Conservation (phyloP, 2,113 vertebrate genomes). For the Nothocercus julius region DNA sequence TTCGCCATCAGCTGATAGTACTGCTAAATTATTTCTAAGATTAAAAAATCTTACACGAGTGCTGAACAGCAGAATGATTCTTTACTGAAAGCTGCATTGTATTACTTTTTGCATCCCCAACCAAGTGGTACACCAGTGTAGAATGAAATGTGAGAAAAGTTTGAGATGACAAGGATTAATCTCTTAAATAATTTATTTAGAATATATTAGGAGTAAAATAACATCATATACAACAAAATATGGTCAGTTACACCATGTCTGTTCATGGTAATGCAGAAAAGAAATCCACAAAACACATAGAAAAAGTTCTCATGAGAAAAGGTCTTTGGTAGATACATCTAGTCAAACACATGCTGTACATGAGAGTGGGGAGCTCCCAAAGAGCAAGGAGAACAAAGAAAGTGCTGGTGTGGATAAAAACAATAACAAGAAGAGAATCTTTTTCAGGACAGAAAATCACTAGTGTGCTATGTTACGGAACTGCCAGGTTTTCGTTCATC, state of each 20-base stretch:
- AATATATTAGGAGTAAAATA: slow-evolving; percentile 78
- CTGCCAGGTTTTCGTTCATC: background rate
- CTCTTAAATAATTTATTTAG: slow-evolving; percentile 79
- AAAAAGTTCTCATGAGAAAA: slow-evolving; percentile 41
- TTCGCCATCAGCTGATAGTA: background rate
- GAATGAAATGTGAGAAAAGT: background rate
- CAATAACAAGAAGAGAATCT: background rate
- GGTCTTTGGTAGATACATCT: slow-evolving; percentile 78
- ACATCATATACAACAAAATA: background rate
- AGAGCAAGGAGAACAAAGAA: slow-evolving; percentile 6
- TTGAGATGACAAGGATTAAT: slow-evolving; percentile 35
- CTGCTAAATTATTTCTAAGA: background rate
- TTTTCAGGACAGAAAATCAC: background rate
- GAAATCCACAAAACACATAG: slow-evolving; percentile 30
- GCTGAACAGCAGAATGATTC: background rate
- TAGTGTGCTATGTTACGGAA: background rate
- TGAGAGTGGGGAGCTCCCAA: slow-evolving; percentile 1
- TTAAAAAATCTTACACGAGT: background rate
- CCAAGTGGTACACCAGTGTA: background rate
- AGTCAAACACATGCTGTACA: slow-evolving; percentile 29
- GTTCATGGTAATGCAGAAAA: slow-evolving; percentile 24
- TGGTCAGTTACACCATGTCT: slow-evolving; percentile 25
- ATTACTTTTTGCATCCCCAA: background rate
- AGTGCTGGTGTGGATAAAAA: background rate
- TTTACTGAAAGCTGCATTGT: background rate